Evolutionary conservation across 2,888 invertebrate species (phyloP).

Genomic region (Torymus tubicola): DNA sequence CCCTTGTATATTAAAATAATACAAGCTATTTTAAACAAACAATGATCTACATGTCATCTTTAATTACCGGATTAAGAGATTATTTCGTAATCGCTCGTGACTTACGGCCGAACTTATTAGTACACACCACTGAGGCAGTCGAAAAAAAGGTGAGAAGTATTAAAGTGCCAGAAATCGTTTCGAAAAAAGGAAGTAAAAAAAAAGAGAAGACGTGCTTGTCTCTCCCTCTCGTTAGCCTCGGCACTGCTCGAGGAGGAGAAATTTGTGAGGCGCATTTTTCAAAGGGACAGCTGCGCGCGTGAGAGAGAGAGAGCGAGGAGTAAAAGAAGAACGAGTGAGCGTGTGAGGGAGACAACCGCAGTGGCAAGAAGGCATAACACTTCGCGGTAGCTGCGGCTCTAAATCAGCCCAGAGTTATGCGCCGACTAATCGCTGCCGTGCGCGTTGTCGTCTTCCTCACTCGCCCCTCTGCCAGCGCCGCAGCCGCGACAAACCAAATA

Average conservation of each 20-base stretch:
- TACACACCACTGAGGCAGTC: not conserved
- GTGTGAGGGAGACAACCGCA: conserved; percentile 57
- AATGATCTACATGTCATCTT: too few relatives aligned
- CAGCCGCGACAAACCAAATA: conserved; percentile 73
- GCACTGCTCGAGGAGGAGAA: conserved; percentile 7
- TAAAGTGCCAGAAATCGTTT: conserved; percentile 41
- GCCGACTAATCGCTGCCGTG: conserved; percentile 73
- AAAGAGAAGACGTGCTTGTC: not conserved
- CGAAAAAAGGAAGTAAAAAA: conserved; percentile 14
- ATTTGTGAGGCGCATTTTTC: conserved; percentile 53
- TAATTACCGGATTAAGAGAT: not conserved
- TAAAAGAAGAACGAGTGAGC: conserved; percentile 55
- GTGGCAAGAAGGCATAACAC: conserved; percentile 21
- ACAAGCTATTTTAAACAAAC: not conserved
- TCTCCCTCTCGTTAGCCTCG: conserved; percentile 21
- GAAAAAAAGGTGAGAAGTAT: conserved; percentile 32
- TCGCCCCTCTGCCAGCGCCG: conserved; percentile 63
- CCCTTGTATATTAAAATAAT: too few relatives aligned
- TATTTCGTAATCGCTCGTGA: conserved; percentile 27
- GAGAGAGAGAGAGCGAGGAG: conserved; percentile 4
- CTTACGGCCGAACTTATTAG: not conserved
- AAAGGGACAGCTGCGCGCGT: conserved; percentile 45
- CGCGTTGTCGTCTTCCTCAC: conserved; percentile 62
- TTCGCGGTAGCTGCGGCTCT: conserved; percentile 64
- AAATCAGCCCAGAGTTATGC: conserved; percentile 74